phyloP scores from a whole-genome alignment of 2,113 vertebrate genomes.

The Aspidoscelis tigris region DNA sequence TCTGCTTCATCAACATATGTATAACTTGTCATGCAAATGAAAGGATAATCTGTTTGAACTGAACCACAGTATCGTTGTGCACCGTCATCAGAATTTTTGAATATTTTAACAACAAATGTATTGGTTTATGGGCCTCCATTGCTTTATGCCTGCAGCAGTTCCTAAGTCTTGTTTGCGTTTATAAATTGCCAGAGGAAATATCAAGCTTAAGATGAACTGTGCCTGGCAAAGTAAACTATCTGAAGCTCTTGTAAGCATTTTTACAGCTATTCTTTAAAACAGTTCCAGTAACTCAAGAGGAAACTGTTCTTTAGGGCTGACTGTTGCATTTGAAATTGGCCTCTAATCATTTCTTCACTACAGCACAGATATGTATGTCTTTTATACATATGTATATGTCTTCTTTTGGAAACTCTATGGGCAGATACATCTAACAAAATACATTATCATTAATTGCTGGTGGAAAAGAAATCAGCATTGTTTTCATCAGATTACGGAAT shows the following conservation, averaged over 20 bases:
- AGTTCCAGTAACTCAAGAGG: conserved; percentile 3
- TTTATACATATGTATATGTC: too few species aligned
- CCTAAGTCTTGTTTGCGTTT: background rate
- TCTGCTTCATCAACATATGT: background rate
- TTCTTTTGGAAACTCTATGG: background rate
- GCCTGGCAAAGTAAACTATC: background rate
- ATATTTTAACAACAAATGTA: background rate
- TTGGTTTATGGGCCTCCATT: background rate
- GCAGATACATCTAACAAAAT: background rate
- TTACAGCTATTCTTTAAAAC: conserved; percentile 11
- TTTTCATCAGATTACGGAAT: background rate
- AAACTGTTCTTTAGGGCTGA: conserved; percentile 17
- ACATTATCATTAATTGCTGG: background rate
- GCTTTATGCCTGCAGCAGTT: background rate
- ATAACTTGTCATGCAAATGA: background rate
- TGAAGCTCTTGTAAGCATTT: background rate
- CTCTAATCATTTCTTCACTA: conserved; percentile 3
- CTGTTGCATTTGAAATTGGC: conserved; percentile 9
- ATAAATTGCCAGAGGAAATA: conserved; percentile 2
- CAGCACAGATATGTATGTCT: background rate
- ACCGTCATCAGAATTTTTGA: background rate
- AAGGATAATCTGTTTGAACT: background rate
- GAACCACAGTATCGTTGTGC: background rate
- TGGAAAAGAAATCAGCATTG: background rate
- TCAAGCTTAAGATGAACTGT: background rate